Percentiles rank a stretch among this genome's conserved stretches.
Evolutionary conservation across 2,888 invertebrate species (phyloP).

Genomic region (Lithophane socia): DNA sequence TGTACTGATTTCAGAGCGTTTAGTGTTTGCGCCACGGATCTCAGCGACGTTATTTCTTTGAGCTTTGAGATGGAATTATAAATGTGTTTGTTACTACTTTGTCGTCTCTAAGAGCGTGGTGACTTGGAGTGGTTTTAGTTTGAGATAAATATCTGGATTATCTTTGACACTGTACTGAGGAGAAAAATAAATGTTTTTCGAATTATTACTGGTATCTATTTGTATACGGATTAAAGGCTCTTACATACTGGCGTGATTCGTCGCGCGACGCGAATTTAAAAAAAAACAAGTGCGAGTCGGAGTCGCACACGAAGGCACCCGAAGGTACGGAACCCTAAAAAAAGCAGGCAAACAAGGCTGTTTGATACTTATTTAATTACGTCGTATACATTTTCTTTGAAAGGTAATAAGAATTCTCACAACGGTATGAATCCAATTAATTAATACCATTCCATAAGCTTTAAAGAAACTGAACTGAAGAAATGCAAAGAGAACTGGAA

Average conservation of each 20-base stretch:
- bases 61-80: constrained; percentile 58
- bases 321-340: too few relatives aligned
- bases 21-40: constrained; percentile 70
- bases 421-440: constrained; percentile 56
- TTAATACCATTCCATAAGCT: constrained; percentile 51
- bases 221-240: too few relatives aligned
- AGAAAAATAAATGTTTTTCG: not conserved
- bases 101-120: constrained; percentile 23
- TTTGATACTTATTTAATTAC: constrained; percentile 1
- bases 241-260: too few relatives aligned
- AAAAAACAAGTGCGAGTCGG: too few relatives aligned
- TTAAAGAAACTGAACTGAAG: constrained; percentile 38
- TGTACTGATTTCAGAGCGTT: constrained; percentile 84
- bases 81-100: constrained; percentile 50
- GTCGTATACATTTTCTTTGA: not conserved
- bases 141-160: constrained; percentile 13
- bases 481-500: constrained; percentile 54
- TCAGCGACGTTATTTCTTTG: constrained; percentile 58
- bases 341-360: too few relatives aligned
- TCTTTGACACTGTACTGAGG: not conserved
- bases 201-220: too few relatives aligned
- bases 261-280: too few relatives aligned
- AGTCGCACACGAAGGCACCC: too few relatives aligned
- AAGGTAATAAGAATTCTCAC: not conserved
- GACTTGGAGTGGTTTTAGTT: constrained; percentile 28